A percentile compares a stretch with the other conserved stretches of the same genome.
phyloP scores from a whole-genome alignment of 2,113 vertebrate species.

The Pseudorectes ferrugineus region DNA sequence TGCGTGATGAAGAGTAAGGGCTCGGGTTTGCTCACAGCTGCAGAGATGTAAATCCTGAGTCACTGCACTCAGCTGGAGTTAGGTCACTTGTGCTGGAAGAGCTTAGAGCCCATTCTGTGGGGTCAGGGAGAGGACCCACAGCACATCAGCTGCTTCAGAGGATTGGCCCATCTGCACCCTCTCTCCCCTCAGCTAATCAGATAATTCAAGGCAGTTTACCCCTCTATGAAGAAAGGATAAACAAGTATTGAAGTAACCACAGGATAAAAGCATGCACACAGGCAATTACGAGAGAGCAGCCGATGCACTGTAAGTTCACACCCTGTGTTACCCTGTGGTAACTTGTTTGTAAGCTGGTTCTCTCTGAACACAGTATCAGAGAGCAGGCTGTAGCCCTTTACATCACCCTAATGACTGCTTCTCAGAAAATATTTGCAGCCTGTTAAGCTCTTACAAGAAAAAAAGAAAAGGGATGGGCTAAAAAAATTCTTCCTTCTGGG shows the following conservation, averaged over 20 bases:
- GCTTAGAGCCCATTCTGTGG: neutral
- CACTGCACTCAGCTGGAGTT: neutral
- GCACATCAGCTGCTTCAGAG: neutral
- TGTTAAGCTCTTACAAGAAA: constrained; percentile 25
- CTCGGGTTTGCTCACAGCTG: neutral
- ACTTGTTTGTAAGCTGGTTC: neutral
- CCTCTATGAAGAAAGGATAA: neutral
- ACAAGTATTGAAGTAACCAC: neutral
- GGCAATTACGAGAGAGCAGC: neutral
- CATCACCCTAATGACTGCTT: neutral
- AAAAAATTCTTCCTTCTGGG: constrained; percentile 24
- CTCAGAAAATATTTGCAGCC: constrained; percentile 16
- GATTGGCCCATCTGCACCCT: neutral
- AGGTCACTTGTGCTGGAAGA: neutral
- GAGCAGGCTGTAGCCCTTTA: neutral
- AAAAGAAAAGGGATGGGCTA: constrained; percentile 35
- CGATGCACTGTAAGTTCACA: neutral
- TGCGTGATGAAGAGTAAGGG: neutral
- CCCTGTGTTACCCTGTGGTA: neutral
- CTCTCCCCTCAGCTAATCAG: neutral
- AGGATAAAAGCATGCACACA: neutral
- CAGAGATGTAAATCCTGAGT: neutral
- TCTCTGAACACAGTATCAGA: neutral
- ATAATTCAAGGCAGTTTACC: neutral
- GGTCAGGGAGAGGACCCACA: neutral